phyloP scores from a whole-genome alignment of 1,140 invertebrate genomes.

The Drosophila sulfurigaster region DNA sequence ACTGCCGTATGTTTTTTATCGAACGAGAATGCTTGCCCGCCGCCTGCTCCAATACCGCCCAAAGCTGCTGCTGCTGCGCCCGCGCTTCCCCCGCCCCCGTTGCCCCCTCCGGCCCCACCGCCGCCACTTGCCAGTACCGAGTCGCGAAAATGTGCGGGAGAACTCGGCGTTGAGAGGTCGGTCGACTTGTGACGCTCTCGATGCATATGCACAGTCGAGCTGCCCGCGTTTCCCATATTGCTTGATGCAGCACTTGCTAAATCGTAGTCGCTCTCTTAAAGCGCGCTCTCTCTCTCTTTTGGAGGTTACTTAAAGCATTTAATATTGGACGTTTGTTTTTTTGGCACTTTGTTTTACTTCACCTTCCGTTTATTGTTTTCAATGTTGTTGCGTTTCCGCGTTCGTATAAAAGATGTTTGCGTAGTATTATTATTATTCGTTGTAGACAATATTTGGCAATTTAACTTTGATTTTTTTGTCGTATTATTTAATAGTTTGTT shows the following conservation, averaged over 20 bases:
- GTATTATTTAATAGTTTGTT: conserved; percentile 75
- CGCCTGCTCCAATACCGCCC: conserved; percentile 47
- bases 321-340: conserved; percentile 38
- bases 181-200: conserved; percentile 84
- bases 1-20: conserved; percentile 90
- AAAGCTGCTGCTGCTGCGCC: conserved; percentile 52
- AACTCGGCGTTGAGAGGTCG: conserved; percentile 78
- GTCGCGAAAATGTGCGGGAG: conserved; percentile 79
- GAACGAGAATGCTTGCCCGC: conserved; percentile 93
- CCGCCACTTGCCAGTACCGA: conserved; percentile 45
- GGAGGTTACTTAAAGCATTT: conserved; percentile 57
- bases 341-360: conserved; percentile 68
- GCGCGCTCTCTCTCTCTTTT: conserved; percentile 36
- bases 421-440: conserved; percentile 17
- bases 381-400: conserved; percentile 38
- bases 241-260: conserved; percentile 20
- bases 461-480: conserved; percentile 44
- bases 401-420: conserved; percentile 16
- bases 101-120: conserved; percentile 29
- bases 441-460: conserved; percentile 54
- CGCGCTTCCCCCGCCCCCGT: conserved; percentile 47
- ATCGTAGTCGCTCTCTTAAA: conserved; percentile 19
- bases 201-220: conserved; percentile 75
- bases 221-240: conserved; percentile 82
- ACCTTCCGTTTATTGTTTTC: conserved; percentile 34